A percentile compares a stretch with the other conserved stretches of the same genome.
Conservation (phyloP, 1,140 invertebrate genomes). For the Aphelinus certus region DNA sequence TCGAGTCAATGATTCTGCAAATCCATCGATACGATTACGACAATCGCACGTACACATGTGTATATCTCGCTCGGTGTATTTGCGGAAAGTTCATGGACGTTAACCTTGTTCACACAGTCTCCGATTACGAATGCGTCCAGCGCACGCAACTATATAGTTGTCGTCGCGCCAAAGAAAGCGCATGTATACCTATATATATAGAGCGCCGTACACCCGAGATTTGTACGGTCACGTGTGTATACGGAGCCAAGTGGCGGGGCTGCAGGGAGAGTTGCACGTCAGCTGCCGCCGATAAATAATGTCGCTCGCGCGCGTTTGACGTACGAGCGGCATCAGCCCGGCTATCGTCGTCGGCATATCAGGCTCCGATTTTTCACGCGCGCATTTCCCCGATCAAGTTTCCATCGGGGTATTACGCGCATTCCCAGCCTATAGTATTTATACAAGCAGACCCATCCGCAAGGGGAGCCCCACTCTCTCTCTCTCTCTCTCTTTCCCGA, state of each 20-base stretch:
- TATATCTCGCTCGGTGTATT: no score
- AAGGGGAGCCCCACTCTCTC: background rate
- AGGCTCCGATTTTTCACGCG: conserved; percentile 32
- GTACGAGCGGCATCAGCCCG: conserved; percentile 1
- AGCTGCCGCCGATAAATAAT: conserved; percentile 37
- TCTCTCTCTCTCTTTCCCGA: background rate
- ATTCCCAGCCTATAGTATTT: no score
- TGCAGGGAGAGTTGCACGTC: background rate
- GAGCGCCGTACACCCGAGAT: background rate
- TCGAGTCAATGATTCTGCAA: no score
- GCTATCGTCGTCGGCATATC: conserved; percentile 5
- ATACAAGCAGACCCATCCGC: no score
- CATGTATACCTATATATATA: background rate
- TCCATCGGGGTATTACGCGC: background rate
- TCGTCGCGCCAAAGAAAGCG: no score
- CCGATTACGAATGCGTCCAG: no score
- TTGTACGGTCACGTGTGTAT: background rate
- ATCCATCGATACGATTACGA: no score
- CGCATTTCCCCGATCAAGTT: conserved; percentile 16
- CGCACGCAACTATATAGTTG: no score
- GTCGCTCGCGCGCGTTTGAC: conserved; percentile 7
- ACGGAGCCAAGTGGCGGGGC: background rate
- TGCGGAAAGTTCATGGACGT: no score
- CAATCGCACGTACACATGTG: no score
- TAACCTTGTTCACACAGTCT: no score